These are phyloP conservation scores for Uloborus plumipes DNA, from an alignment of 2,888 invertebrate species.

Conservation along the genomic window DNA sequence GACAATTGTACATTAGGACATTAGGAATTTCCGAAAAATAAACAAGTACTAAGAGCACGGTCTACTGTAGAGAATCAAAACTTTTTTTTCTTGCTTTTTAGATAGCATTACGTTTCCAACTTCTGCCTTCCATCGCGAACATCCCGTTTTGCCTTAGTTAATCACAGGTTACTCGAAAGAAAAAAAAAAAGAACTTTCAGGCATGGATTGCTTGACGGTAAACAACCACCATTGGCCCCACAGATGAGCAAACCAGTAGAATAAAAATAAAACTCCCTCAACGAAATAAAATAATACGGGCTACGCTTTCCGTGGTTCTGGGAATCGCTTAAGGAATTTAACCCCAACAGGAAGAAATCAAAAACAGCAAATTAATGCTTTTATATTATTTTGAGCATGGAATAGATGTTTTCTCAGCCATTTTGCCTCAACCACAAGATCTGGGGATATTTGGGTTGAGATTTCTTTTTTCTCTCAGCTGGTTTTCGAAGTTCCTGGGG, in stretches of 20 bases:
- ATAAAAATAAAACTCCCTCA: neutral
- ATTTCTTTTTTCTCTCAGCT: too few species aligned
- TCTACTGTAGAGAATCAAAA: neutral
- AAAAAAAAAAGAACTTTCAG: neutral
- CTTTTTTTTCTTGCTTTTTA: neutral
- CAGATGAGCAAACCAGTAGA: neutral
- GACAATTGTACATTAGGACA: neutral
- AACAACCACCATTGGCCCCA: slow-evolving; percentile 10
- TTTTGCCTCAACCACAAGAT: too few species aligned
- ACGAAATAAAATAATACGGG: neutral
- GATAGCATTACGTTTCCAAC: slow-evolving; percentile 8
- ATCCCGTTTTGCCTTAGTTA: slow-evolving; percentile 19
- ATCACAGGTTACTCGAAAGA: slow-evolving; percentile 18
- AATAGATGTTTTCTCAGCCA: too few species aligned
- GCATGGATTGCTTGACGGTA: slow-evolving; percentile 11
- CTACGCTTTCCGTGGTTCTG: too few species aligned
- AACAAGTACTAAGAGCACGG: neutral
- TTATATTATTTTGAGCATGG: too few species aligned
- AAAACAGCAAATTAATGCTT: too few species aligned
- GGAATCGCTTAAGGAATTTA: too few species aligned
- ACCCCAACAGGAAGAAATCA: too few species aligned
- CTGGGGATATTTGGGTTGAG: too few species aligned
- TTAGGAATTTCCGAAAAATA: slow-evolving; percentile 4
- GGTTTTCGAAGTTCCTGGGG: too few species aligned
- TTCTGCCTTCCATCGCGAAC: neutral